Conservation (phyloP, 2,797 vertebrate species). For the Gymnocypris eckloni region DNA sequence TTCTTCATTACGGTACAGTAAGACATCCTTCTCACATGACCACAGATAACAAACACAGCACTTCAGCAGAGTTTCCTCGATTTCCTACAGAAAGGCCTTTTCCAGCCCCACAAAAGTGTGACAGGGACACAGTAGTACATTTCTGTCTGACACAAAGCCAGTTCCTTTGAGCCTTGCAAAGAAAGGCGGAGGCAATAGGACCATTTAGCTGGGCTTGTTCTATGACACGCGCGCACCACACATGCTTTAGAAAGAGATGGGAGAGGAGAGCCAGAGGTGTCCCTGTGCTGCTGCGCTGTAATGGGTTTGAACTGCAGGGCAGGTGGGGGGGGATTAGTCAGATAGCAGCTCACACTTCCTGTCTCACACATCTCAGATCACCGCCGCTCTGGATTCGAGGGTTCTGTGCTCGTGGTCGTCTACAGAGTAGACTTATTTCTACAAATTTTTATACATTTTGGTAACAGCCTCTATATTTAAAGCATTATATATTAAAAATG, state of each 20-base stretch:
- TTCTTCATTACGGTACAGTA: slow-evolving; percentile 15
- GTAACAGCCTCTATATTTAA: background rate
- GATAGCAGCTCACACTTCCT: slow-evolving; percentile 17
- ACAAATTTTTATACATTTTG: background rate
- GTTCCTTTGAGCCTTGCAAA: slow-evolving; percentile 49
- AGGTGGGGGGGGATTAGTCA: slow-evolving; percentile 33
- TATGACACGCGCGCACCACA: slow-evolving; percentile 2
- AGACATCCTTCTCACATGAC: background rate
- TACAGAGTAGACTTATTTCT: background rate
- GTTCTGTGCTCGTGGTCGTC: background rate
- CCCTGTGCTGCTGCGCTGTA: slow-evolving; percentile 45
- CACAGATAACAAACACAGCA: slow-evolving; percentile 40
- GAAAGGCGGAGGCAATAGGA: slow-evolving; percentile 57
- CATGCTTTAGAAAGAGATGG: slow-evolving; percentile 39
- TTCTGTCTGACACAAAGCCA: slow-evolving; percentile 59
- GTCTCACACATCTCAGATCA: slow-evolving; percentile 10
- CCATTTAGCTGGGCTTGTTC: slow-evolving; percentile 63
- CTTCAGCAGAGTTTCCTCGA: slow-evolving; percentile 23
- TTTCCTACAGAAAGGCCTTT: slow-evolving; percentile 42
- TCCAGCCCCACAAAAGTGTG: slow-evolving; percentile 42
- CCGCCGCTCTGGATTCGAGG: background rate
- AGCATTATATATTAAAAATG: background rate
- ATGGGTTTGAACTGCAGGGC: slow-evolving; percentile 56
- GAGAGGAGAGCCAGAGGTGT: slow-evolving; percentile 32
- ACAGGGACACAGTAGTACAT: slow-evolving; percentile 60